phyloP scores from a whole-genome alignment of 1,140 invertebrate species.

The Penaeus indicus region DNA sequence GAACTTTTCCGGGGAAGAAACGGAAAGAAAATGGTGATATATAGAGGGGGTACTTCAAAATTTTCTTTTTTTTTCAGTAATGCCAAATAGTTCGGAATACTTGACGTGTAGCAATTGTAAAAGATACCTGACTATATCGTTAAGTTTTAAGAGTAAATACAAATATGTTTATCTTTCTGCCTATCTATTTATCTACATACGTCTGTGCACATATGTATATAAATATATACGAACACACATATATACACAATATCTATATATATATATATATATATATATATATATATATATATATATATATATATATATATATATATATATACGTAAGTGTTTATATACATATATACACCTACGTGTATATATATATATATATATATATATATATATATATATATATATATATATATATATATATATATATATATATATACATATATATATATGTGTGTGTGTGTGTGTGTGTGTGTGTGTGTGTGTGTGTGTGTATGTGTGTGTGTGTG shows the following conservation, averaged over 20 bases:
- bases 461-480: background rate
- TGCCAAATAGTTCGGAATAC: no score
- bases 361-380: background rate
- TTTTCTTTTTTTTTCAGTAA: no score
- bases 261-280: constrained; percentile 24
- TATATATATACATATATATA: constrained; percentile 19
- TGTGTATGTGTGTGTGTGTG: background rate
- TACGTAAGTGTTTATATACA: constrained; percentile 3
- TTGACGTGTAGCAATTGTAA: no score
- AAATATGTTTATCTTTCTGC: no score
- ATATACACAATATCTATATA: constrained; percentile 9
- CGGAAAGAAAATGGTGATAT: no score
- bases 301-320: background rate
- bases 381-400: constrained; percentile 18
- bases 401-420: background rate
- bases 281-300: constrained; percentile 21
- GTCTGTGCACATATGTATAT: no score
- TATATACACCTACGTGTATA: background rate
- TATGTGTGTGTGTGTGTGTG: background rate
- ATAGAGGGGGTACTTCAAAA: no score
- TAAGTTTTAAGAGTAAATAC: no score
- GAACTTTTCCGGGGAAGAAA: no score
- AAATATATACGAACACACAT: background rate
- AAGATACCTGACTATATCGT: no score
- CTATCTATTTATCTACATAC: no score